These are phyloP conservation scores for Arion vulgaris DNA, from an alignment of 1,140 invertebrate species.

Conservation along the genomic window DNA sequence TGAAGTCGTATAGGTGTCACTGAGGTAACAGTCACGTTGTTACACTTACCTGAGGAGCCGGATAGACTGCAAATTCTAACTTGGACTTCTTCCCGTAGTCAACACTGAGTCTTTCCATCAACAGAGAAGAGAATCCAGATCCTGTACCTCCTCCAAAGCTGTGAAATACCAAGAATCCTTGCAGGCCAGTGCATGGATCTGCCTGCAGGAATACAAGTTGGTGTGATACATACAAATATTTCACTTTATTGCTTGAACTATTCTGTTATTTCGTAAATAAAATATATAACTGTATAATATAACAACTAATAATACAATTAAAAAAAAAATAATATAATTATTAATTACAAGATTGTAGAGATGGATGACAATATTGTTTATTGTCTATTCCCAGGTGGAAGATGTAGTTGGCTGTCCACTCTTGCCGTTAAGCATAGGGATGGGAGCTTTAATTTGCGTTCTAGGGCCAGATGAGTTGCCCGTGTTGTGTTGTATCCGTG, in stretches of 20 bases:
- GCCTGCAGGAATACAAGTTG: conserved; percentile 29
- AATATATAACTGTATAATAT: not conserved
- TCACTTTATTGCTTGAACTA: not conserved
- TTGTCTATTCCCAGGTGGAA: too few relatives aligned
- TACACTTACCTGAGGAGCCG: conserved; percentile 46
- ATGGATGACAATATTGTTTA: too few relatives aligned
- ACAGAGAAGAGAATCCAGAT: conserved; percentile 75
- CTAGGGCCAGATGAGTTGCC: too few relatives aligned
- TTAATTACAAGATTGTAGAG: too few relatives aligned
- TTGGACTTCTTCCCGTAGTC: conserved; percentile 86
- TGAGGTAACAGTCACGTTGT: too few relatives aligned
- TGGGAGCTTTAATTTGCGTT: too few relatives aligned
- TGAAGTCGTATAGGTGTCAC: too few relatives aligned
- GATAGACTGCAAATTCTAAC: conserved; percentile 84
- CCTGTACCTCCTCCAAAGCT: conserved; percentile 70
- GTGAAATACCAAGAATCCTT: conserved; percentile 11
- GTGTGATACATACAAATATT: not conserved
- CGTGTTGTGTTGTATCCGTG: too few relatives aligned
- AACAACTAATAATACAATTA: too few relatives aligned
- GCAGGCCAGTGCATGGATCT: not conserved
- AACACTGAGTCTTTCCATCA: conserved; percentile 74
- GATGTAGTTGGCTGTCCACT: too few relatives aligned
- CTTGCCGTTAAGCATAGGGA: too few relatives aligned
- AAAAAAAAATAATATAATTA: too few relatives aligned
- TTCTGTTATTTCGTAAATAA: not conserved